Conservation (phyloP, 2,797 vertebrate genomes). For the Tinamus major region DNA sequence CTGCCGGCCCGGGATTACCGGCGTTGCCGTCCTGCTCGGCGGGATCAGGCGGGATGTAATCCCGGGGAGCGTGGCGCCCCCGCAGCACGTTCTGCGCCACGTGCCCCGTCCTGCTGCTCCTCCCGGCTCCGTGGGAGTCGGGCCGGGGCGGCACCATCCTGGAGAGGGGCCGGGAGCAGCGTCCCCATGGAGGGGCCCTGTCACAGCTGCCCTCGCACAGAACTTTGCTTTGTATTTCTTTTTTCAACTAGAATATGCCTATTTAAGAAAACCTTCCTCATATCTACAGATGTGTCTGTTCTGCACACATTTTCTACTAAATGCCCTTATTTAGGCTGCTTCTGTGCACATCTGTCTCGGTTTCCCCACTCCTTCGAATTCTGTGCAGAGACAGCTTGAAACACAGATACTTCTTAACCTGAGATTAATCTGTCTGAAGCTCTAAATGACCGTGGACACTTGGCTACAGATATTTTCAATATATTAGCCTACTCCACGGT, state of each 20-base stretch:
- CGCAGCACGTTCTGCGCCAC: not conserved
- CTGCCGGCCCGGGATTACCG: too few species aligned
- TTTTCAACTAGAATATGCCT: not conserved
- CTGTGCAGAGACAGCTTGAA: not conserved
- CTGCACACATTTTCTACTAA: not conserved
- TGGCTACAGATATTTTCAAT: not conserved
- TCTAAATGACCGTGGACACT: not conserved
- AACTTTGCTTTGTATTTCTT: too few species aligned
- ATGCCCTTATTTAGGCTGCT: not conserved
- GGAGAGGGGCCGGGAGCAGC: not conserved
- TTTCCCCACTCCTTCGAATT: too few species aligned
- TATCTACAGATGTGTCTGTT: not conserved
- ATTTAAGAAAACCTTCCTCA: not conserved
- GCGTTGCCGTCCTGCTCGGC: not conserved
- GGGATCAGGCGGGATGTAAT: not conserved
- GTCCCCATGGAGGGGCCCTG: too few species aligned
- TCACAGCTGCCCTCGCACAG: too few species aligned
- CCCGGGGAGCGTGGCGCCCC: too few species aligned
- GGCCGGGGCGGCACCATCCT: not conserved
- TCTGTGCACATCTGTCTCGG: not conserved
- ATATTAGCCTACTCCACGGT: not conserved
- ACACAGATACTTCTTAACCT: not conserved
- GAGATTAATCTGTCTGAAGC: not conserved
- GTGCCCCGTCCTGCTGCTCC: not conserved
- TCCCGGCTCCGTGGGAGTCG: not conserved